phyloP scores from a whole-genome alignment of 2,797 vertebrate genomes.

The Danio jaintianensis region DNA sequence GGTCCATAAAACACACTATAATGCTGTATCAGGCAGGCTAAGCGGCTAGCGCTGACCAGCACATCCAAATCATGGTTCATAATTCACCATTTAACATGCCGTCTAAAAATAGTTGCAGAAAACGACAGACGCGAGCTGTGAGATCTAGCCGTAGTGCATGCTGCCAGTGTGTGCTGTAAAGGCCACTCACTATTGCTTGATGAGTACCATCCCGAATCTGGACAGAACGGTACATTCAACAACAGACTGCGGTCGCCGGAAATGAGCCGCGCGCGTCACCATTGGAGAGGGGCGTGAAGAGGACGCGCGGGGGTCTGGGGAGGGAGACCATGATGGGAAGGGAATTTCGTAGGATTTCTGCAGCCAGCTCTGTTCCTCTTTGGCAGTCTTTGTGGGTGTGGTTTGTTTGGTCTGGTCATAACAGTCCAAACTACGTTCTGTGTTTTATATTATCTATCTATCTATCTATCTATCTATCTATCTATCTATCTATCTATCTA shows the following conservation, averaged over 20 bases:
- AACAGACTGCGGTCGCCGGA: conserved; percentile 62
- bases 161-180: neutral
- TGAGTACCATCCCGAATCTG: conserved; percentile 67
- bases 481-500: neutral
- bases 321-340: conserved; percentile 59
- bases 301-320: conserved; percentile 2
- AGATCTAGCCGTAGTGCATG: neutral
- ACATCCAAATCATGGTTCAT: conserved; percentile 35
- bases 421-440: neutral
- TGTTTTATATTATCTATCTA: neutral
- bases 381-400: no score
- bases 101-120: neutral
- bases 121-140: neutral
- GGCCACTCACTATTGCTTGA: conserved; percentile 69
- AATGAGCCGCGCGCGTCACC: conserved; percentile 61
- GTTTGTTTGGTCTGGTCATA: neutral
- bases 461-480: neutral
- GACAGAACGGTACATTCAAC: conserved; percentile 62
- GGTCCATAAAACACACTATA: conserved; percentile 16
- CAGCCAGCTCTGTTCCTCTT: no score
- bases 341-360: conserved; percentile 7
- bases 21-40: conserved; percentile 34
- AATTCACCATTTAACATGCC: conserved; percentile 10
- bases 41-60: conserved; percentile 22
- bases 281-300: conserved; percentile 46